Percentiles rank a stretch among this genome's conserved stretches.
phyloP scores from a whole-genome alignment of 2,113 vertebrate species.

The Dasyornis broadbenti region DNA sequence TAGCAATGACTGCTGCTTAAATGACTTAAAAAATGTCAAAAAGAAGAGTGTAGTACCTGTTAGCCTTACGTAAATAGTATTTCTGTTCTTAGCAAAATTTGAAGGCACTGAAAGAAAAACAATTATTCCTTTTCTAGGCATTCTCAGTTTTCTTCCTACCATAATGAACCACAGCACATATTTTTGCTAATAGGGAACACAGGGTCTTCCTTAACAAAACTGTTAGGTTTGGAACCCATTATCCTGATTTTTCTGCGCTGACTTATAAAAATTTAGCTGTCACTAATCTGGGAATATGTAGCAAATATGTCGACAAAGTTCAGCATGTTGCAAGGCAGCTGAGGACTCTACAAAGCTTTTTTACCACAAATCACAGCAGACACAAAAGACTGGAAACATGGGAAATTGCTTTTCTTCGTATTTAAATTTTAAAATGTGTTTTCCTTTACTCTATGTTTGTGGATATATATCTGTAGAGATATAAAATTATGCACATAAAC shows the following conservation, averaged over 20 bases:
- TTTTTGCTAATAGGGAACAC: neutral
- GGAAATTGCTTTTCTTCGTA: neutral
- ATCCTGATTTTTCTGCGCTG: neutral
- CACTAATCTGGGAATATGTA: neutral
- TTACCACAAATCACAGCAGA: neutral
- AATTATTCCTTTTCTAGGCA: neutral
- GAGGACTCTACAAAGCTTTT: neutral
- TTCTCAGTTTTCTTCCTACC: neutral
- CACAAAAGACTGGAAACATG: neutral
- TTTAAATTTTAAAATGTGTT: neutral
- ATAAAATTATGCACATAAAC: neutral
- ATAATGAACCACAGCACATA: neutral
- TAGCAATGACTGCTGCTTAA: neutral
- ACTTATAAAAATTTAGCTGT: neutral
- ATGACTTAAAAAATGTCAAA: neutral
- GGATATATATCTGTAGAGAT: no score
- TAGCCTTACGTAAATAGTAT: neutral
- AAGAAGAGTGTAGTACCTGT: neutral
- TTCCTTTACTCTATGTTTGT: neutral
- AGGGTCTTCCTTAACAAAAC: neutral
- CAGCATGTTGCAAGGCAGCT: neutral
- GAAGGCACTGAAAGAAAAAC: neutral
- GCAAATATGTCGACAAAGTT: neutral
- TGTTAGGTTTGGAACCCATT: neutral
- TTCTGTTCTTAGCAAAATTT: neutral